Evolutionary conservation across 2,888 invertebrate species (phyloP), one percentile per base, ranked within the genome.

Genomic region (Thymelicus lineola): DNA sequence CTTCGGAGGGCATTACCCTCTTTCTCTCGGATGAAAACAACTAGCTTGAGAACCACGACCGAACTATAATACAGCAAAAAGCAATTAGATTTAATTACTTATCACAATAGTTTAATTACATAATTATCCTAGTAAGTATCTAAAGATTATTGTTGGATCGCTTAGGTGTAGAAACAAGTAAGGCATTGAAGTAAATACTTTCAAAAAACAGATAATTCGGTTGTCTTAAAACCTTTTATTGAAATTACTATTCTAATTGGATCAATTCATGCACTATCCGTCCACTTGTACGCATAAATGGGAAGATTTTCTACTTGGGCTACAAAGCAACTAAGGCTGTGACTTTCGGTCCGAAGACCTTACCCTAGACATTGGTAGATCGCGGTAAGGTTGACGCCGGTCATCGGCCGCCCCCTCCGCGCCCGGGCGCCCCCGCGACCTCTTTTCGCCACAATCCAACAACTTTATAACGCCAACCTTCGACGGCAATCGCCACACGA

Each of bases 1-100:
- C 92, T 91, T 89, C 78, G 77, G 89, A 90, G 93, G 91, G 89
- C 93, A 90, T 88, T 90, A 89, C 87, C 91, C 93, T 87, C 86
- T 85, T 80, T 87, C 88, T 81, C 82, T 83, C 84, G 80, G 79
- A 85, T 82, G 83, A 85, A 88, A 89, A 85, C 88, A 88, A 82
- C 88, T 91, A 89, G 86, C 86, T 82, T 77, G 76, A 81, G 83
- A 86, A 83, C 84, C 83, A 82, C 80, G 86, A 79, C 82, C 85
- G 85, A 87, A 84, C 84, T 83, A 86, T 82, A 80, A 70, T 71
- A 69, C 69, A 38, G 36, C 45, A 77, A 75, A 78, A 78, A 75
- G 73, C 75, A 78, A 71, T 65, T 70, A 42, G 12, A 42, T 42
- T 42, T 42, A 42, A 12, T 42, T 42, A 42, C 12, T 42, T 42